These are phyloP conservation scores for Limonius californicus DNA, from an alignment of 1,140 invertebrate species.

Conservation along the genomic window DNA sequence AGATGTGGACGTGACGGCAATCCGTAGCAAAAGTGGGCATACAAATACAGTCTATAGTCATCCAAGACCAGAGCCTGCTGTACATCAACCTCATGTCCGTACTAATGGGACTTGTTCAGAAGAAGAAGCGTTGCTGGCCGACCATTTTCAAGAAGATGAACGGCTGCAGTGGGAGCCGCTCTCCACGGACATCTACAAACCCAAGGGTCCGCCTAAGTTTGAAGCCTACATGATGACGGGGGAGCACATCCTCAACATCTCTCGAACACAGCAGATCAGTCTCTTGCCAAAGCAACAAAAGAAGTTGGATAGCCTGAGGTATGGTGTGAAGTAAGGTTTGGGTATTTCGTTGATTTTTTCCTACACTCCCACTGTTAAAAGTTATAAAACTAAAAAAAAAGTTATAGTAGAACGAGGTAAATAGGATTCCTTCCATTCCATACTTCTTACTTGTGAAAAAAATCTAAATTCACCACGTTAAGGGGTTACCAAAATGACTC, in stretches of 20 bases:
- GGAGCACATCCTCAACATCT: slow-evolving; percentile 87
- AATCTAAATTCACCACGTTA: too few species aligned
- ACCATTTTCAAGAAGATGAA: slow-evolving; percentile 48
- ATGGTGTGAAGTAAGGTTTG: too few species aligned
- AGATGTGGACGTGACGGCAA: slow-evolving; percentile 30
- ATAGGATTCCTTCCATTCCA: too few species aligned
- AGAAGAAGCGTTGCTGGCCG: slow-evolving; percentile 46
- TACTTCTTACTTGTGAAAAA: too few species aligned
- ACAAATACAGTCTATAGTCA: slow-evolving; percentile 23
- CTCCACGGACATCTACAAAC: slow-evolving; percentile 39
- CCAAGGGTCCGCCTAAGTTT: slow-evolving; percentile 54
- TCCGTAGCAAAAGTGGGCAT: neutral
- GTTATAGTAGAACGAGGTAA: too few species aligned
- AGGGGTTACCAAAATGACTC: too few species aligned
- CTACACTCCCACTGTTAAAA: too few species aligned
- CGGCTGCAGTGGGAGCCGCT: slow-evolving; percentile 54
- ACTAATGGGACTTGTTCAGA: slow-evolving; percentile 36
- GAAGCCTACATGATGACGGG: slow-evolving; percentile 98
- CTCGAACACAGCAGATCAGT: slow-evolving; percentile 67
- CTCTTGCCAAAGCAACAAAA: slow-evolving; percentile 62
- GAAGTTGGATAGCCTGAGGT: slow-evolving; percentile 49
- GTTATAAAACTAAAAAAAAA: too few species aligned
- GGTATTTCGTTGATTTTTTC: too few species aligned
- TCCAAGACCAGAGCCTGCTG: slow-evolving; percentile 26
- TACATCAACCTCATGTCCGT: slow-evolving; percentile 31